Conservation (phyloP, 92 coral and sea anemone genomes). For the Plumapathes pennacea region DNA sequence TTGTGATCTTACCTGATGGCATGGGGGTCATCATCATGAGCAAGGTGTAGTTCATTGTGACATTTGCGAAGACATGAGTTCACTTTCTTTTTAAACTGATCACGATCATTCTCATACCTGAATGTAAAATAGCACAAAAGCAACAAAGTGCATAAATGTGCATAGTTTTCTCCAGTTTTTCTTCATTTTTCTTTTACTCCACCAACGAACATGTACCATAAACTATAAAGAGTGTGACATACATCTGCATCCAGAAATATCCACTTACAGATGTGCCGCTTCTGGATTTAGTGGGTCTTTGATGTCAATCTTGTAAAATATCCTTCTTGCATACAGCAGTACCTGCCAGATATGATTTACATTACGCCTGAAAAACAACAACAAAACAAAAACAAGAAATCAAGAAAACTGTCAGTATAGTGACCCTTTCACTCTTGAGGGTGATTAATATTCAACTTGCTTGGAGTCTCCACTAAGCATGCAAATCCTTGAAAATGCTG, state of each 20-base stretch:
- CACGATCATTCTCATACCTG: conserved; percentile 84
- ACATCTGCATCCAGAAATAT: too few species aligned
- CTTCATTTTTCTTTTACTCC: background rate
- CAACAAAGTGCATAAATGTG: background rate
- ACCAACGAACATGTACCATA: background rate
- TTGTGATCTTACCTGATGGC: conserved; percentile 84
- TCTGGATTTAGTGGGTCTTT: conserved; percentile 77
- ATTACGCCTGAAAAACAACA: conserved; percentile 68
- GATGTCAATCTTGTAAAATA: conserved; percentile 95
- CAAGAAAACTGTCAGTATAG: too few species aligned
- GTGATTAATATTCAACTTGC: too few species aligned
- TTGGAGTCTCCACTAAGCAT: too few species aligned
- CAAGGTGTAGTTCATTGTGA: conserved; percentile 74
- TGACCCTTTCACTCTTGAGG: too few species aligned
- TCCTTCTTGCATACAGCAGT: conserved; percentile 84
- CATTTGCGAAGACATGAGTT: conserved; percentile 73
- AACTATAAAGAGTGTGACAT: background rate
- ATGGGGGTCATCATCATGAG: conserved; percentile 97
- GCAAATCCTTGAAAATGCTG: too few species aligned
- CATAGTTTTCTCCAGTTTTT: background rate
- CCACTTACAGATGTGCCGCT: conserved; percentile 90
- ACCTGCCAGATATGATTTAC: conserved; percentile 97
- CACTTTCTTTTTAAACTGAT: conserved; percentile 78
- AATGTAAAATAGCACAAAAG: background rate
- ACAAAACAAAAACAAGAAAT: background rate